Base-by-base conservation (phyloP, 2,113 vertebrate genomes). In the Nycticryphes semicollaris region DNA sequence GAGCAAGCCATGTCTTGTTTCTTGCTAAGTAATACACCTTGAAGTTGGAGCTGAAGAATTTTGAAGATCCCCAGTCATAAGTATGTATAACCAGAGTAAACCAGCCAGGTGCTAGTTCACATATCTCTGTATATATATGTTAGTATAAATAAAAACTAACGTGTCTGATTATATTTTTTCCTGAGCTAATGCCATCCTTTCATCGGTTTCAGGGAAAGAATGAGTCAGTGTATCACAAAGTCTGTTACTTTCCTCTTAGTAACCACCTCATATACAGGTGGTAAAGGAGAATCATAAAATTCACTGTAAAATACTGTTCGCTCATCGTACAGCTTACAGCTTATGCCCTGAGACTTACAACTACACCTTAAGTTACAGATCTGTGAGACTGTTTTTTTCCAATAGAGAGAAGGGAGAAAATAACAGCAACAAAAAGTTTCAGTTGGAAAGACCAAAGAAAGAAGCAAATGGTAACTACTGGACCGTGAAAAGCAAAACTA, bases 401-500 rank as follows among this genome's bases (percentile, higher is more conserved):
- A 57, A 9, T 84, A 91, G 43, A 84, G 66, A 64, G 45, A 60
- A 84, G 33, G 45, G 70, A 86, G 35, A 89, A 92, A 89, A 77
- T 37, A 89, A 24, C 5, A 54, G 37, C 53, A 84, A 47, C 45
- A 87, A 79, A 67, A 94, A 50, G 82, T 17, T 70, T 83, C n/a
- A 84, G 7, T 57, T 91, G 45, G 35, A 69, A 89, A 91, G 48
- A 87, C n/a, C n/a, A 68, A 87, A 79, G 77, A 60, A 82, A 87
- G 77, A 57, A 60, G 22, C 31, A 93, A 93, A 85, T 68, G 18
- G 7, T 79, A 95, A 66, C 66, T 76, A 73, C 39, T 87, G 66
- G 59, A 85, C 66, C n/a, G 22, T 89, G 77, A 93, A 96, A 93
- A 89, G 54, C 51, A 78, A 84, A 93, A 82, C 47, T 81, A 82